phyloP scores from a whole-genome alignment of 2,888 invertebrate genomes.

The Tryphoninae sp. region DNA sequence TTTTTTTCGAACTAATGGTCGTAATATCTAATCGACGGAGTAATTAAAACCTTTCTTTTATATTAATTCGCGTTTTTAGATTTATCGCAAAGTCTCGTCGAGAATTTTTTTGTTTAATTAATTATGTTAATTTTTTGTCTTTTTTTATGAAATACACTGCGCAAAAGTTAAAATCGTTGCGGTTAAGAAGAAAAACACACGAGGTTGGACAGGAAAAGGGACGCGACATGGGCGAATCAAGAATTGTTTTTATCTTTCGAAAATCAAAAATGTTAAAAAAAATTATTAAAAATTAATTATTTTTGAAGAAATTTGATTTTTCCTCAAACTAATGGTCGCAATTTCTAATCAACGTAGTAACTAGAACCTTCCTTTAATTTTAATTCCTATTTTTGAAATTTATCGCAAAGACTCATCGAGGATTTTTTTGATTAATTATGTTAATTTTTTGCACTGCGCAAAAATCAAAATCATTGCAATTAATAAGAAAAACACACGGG shows the following conservation, averaged over 20 bases:
- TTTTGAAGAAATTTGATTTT: background rate
- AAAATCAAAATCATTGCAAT: slow-evolving; percentile 40
- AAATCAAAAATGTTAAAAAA: background rate
- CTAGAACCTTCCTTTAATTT: background rate
- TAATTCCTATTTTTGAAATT: background rate
- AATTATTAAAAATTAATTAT: background rate
- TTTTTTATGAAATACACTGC: background rate
- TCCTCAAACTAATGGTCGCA: background rate
- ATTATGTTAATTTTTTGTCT: background rate
- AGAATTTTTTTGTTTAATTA: background rate
- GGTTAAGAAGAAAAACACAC: slow-evolving; percentile 9
- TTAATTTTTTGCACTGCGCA: slow-evolving; percentile 5
- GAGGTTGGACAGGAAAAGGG: slow-evolving; percentile 21
- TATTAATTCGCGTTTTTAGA: background rate
- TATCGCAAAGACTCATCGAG: slow-evolving; percentile 3
- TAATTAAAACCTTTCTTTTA: background rate
- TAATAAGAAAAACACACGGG: slow-evolving; percentile 19
- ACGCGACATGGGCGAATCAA: background rate
- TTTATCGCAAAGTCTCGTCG: slow-evolving; percentile 7
- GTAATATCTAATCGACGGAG: background rate
- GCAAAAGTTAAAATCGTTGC: slow-evolving; percentile 37
- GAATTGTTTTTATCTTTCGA: background rate
- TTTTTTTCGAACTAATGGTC: background rate
- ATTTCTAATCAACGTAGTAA: background rate
- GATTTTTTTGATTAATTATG: background rate